These are phyloP conservation scores for Semnornis frantzii DNA, from an alignment of 2,113 vertebrate species.

Conservation along the genomic window DNA sequence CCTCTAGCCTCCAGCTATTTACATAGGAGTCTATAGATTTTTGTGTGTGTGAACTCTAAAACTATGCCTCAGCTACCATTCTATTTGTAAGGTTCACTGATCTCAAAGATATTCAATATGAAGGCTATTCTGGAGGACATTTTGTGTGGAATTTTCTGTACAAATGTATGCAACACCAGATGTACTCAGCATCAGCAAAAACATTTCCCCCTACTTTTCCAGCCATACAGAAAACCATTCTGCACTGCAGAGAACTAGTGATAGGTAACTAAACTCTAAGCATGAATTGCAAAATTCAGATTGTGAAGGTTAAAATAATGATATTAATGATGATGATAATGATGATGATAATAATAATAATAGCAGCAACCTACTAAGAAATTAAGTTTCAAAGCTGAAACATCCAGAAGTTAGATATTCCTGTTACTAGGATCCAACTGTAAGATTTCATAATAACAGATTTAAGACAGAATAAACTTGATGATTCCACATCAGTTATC, in stretches of 20 bases:
- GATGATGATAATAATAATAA: background rate
- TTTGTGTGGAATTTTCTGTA: background rate
- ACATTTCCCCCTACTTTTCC: background rate
- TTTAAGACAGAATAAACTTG: background rate
- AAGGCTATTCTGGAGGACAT: background rate
- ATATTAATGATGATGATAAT: background rate
- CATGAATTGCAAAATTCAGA: background rate
- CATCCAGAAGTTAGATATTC: background rate
- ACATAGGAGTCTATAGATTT: slow-evolving; percentile 58
- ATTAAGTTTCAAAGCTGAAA: slow-evolving; percentile 3
- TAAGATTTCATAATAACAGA: background rate
- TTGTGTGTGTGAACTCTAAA: slow-evolving; percentile 12
- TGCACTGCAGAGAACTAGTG: background rate
- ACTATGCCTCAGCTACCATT: slow-evolving; percentile 28
- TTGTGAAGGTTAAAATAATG: background rate
- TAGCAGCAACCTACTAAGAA: background rate
- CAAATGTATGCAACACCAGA: background rate
- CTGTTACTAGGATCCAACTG: background rate
- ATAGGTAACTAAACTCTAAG: background rate
- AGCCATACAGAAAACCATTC: background rate
- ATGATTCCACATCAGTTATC: slow-evolving; percentile 46
- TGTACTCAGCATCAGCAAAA: background rate
- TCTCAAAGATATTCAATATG: background rate
- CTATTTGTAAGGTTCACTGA: slow-evolving; percentile 35
- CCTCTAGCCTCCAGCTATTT: slow-evolving; percentile 57